Base-by-base conservation (phyloP, 2,888 invertebrate genomes). In the Leptodirus hochenwartii region DNA sequence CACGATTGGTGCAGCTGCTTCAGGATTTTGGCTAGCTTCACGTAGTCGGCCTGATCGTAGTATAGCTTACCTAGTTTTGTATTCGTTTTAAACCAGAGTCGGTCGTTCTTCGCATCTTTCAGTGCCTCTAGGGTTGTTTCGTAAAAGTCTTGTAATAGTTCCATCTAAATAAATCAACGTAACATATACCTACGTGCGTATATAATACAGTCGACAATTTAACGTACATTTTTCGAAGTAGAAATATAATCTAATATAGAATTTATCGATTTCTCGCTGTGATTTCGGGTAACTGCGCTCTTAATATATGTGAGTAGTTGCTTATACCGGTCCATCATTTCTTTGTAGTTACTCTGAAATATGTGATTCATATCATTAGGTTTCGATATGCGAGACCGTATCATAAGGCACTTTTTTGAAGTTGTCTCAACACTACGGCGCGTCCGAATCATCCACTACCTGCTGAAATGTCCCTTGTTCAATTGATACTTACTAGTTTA, bases 11-110 rank as follows among this genome's bases (percentile, higher is more conserved):
- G 93, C 37, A 98, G 61, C 54, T 98, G 95, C 54, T 95, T 95
- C 37, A 99, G 62, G 47, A 99, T 96, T 60, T 87, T 88, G 29
- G 93, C 85, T 46, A 99, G 58, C 60, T 91, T 90, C 39, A 75
- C 77, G 52, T 84, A 96, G 51, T 96, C 95, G 29, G 76, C 81
- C 34, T 95, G 67, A 58, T 99, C 98, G 48, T 91, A 96, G 55
- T 98, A 98, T 14, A 98, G 61, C 58, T 98, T 98, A 26, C 96
- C 98, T 42, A 98, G 61, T 61, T 98, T 98, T 1, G 95, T 96
- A 53, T 98, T 98, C 1, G 98, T 99, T 59, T 99, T 99, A 54
- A 99, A 99, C 98, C 98, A 98, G 31, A 98, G 61, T 37, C 98
- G 67, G 58, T 99, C 98, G 55, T 98, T 99, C 56, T 96, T 96